Evolutionary conservation across 2,888 invertebrate species (phyloP).

Genomic region (Macrosiphum euphorbiae): DNA sequence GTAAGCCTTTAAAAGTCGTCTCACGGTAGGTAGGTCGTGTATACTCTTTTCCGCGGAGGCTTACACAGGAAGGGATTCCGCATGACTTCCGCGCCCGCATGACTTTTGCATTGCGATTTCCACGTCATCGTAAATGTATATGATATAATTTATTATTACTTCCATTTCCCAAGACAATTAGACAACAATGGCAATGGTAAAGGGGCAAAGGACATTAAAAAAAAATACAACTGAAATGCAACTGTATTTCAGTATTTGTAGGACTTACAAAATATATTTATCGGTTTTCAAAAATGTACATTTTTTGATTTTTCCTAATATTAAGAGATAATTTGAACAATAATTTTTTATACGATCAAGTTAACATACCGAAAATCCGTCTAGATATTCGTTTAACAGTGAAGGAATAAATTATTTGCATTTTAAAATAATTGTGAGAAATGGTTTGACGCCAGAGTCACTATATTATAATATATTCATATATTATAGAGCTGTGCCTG

Average conservation of each 20-base stretch:
- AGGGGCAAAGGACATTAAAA: background rate
- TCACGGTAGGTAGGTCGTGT: background rate
- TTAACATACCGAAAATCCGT: background rate
- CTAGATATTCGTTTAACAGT: background rate
- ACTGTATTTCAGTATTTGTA: background rate
- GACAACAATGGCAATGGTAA: background rate
- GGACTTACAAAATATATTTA: background rate
- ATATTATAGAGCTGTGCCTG: background rate
- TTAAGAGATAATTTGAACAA: background rate
- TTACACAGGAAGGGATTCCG: background rate
- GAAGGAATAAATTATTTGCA: background rate
- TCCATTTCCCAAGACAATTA: background rate
- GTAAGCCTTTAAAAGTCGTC: background rate
- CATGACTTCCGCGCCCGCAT: background rate
- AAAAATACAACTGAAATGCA: background rate
- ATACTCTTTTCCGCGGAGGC: background rate
- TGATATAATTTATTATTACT: conserved; percentile 19
- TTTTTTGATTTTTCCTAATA: background rate
- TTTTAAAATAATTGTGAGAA: background rate
- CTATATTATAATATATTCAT: background rate
- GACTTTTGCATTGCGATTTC: background rate
- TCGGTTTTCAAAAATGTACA: background rate
- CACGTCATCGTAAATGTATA: background rate
- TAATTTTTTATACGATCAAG: background rate
- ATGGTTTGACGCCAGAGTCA: background rate